These are phyloP conservation scores for Thymallus thymallus DNA, from an alignment of 2,113 vertebrate species.

Conservation along the genomic window DNA sequence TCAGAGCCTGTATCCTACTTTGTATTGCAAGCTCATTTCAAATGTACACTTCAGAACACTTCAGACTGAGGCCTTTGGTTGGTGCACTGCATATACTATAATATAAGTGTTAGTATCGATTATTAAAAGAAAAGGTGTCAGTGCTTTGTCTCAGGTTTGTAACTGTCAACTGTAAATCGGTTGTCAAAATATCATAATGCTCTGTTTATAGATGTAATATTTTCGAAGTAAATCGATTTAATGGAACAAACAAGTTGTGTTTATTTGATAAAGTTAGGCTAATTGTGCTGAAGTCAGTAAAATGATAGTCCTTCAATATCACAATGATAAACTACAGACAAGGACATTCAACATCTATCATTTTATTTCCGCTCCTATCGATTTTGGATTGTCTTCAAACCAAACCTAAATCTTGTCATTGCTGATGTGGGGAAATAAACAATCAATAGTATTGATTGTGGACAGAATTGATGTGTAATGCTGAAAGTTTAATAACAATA, in stretches of 20 bases:
- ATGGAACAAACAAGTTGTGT: neutral
- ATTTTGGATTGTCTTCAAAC: slow-evolving; percentile 8
- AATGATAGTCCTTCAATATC: neutral
- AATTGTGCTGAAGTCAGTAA: too few relatives aligned
- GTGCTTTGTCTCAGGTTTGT: neutral
- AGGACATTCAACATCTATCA: neutral
- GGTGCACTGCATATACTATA: slow-evolving; percentile 25
- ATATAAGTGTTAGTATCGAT: slow-evolving; percentile 7
- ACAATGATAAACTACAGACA: neutral
- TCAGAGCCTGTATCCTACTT: slow-evolving; percentile 14
- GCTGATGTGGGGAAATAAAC: slow-evolving; percentile 10
- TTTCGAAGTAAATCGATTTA: slow-evolving; percentile 50
- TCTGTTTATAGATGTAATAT: slow-evolving; percentile 45
- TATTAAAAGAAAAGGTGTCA: neutral
- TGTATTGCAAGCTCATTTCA: slow-evolving; percentile 5
- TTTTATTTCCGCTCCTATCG: too few relatives aligned
- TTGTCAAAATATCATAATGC: neutral
- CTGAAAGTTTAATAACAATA: neutral
- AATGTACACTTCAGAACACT: neutral
- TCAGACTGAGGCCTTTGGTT: slow-evolving; percentile 9
- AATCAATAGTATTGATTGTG: slow-evolving; percentile 30
- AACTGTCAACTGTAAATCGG: neutral
- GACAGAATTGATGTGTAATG: neutral
- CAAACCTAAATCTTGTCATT: slow-evolving; percentile 10
- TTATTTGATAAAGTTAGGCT: slow-evolving; percentile 8